Base-by-base conservation (phyloP, 2,888 invertebrate species). In the Trachelus troglodyta region DNA sequence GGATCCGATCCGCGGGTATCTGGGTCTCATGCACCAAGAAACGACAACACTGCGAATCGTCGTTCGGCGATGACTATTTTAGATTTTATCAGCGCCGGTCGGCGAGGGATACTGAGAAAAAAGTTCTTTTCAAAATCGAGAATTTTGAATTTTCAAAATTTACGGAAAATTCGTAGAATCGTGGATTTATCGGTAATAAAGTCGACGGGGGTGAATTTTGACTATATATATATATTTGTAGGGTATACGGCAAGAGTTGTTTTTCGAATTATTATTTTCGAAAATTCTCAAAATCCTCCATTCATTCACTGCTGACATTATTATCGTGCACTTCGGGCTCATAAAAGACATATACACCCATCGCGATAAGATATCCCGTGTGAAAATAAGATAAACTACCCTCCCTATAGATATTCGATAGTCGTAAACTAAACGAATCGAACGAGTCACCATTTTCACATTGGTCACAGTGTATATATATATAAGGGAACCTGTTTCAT, bases 371-470 rank as follows among this genome's bases (percentile, higher is more conserved):
- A 82, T 81, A 82, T 78, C 56, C 75, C 81, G 77, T 82, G 80
- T 84, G 83, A 84, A 83, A 86, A 86, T 86, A 87, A 87, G 87
- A 87, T 87, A 87, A 85, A 76, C 76, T 31, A 56, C 56, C 56
- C 56, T 56, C 56, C 56, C 56, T 56, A 23, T 56, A 56, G 23
- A 56, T 56, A 56, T 56, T 56, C 56, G 56, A 56, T 56, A 56
- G 56, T 23, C 56, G 56, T 56, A 56, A 56, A 56, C 23, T 56
- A 23, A 9, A 56, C 23, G 56, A 56, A 56, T 56, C 56, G 56
- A 56, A 56, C 56, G 56, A 56, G 23, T 56, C 56, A 56, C 56
- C 56, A 1, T 56, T 23, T 56, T 56, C 56, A 56, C 23, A 56
- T 56, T 56, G 56, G 23, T 37, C 35, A 35, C 3, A 33, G 12